Conservation (phyloP, 1,140 invertebrate genomes). For the Bombus haemorrhoidalis region DNA sequence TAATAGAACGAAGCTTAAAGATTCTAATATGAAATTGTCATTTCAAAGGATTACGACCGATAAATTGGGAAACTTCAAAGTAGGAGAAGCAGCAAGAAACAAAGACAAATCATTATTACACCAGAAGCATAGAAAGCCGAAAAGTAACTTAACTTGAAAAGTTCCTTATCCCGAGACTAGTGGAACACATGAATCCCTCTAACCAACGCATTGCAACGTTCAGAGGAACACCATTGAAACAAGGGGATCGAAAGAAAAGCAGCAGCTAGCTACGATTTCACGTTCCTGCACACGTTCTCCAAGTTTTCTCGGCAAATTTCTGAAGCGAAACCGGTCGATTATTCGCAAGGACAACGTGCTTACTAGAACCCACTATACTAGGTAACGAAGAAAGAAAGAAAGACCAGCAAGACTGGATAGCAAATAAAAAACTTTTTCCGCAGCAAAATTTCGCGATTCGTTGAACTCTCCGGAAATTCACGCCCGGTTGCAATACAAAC, state of each 20-base stretch:
- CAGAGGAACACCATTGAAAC: not conserved
- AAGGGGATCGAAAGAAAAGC: not conserved
- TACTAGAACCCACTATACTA: not conserved
- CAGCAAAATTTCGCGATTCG: slow-evolving; percentile 19
- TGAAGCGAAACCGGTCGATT: slow-evolving; percentile 13
- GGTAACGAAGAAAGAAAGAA: not conserved
- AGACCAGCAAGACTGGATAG: not conserved
- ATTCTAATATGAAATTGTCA: not conserved
- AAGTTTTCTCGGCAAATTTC: slow-evolving; percentile 16
- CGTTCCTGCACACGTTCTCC: not conserved
- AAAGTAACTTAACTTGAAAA: too few species aligned
- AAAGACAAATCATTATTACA: not conserved
- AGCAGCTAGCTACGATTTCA: not conserved
- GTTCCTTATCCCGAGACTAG: not conserved
- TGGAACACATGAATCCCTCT: not conserved
- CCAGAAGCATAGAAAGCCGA: too few species aligned
- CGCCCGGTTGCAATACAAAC: not conserved
- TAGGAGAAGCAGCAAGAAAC: not conserved
- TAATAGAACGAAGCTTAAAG: not conserved
- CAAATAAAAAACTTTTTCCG: not conserved
- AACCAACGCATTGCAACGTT: not conserved
- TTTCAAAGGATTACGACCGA: not conserved
- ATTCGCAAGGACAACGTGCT: not conserved
- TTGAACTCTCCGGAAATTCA: slow-evolving; percentile 17
- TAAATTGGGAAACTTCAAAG: not conserved